These are phyloP conservation scores for Cinara cedri DNA, from an alignment of 2,888 invertebrate species.

Conservation along the genomic window DNA sequence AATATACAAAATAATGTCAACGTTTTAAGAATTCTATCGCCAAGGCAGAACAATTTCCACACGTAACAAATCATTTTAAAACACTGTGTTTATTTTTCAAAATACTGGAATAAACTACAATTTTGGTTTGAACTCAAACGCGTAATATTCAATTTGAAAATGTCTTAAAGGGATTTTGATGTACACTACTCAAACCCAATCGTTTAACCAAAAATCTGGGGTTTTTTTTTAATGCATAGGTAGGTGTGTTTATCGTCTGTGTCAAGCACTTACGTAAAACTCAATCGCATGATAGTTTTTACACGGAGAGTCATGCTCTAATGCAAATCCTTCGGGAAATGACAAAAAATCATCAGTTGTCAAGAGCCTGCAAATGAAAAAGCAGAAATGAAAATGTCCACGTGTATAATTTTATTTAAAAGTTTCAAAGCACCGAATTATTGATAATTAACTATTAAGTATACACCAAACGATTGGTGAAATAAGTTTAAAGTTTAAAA, in stretches of 20 bases:
- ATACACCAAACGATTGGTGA: not conserved
- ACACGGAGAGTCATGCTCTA: constrained; percentile 22
- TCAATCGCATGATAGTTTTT: constrained; percentile 35
- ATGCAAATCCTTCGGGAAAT: constrained; percentile 26
- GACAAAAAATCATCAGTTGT: constrained; percentile 26
- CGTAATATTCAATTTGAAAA: not conserved
- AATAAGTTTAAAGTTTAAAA: not conserved
- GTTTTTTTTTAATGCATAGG: constrained; percentile 15
- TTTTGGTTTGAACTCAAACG: not conserved
- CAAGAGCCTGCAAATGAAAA: constrained; percentile 7
- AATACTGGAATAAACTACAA: not conserved
- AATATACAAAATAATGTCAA: not conserved
- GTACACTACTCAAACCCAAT: constrained; percentile 10
- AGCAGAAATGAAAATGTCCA: constrained; percentile 2
- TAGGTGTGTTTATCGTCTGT: constrained; percentile 8
- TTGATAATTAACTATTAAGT: not conserved
- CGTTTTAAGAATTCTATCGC: not conserved
- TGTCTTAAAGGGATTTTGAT: constrained; percentile 1
- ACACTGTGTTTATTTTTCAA: not conserved
- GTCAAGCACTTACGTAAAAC: constrained; percentile 23
- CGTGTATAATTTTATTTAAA: not conserved
- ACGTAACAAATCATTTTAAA: not conserved
- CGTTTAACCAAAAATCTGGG: constrained; percentile 17
- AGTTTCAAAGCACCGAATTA: constrained; percentile 1
- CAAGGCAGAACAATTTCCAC: too few relatives aligned